Percentiles rank a stretch among this genome's conserved stretches.
Evolutionary conservation across 2,113 vertebrate genomes (phyloP).

Genomic region (Panurus biarmicus): DNA sequence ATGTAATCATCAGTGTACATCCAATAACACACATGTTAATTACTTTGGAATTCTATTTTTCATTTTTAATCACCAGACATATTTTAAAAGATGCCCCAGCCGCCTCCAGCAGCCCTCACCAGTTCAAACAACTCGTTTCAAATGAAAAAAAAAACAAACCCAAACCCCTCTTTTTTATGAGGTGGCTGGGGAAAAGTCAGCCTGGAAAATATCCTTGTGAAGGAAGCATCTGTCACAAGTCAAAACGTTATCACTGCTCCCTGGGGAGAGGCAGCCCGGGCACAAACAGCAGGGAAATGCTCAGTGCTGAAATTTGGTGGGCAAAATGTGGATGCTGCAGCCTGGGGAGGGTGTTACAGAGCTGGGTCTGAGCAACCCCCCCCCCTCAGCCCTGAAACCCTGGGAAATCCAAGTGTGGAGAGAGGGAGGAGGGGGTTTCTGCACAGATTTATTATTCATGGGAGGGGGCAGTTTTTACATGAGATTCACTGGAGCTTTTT

Average conservation of each 20-base stretch:
- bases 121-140: not conserved
- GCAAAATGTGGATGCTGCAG: not conserved
- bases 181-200: slow-evolving; percentile 7
- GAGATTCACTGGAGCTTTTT: not conserved
- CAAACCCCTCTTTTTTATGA: not conserved
- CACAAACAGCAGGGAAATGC: not conserved
- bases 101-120: not conserved
- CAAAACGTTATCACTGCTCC: not conserved
- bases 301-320: not conserved
- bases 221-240: slow-evolving; percentile 51
- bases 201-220: slow-evolving; percentile 40
- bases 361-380: not conserved
- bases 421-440: not conserved
- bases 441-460: not conserved
- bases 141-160: not conserved
- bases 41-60: slow-evolving; percentile 35
- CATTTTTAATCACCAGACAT: slow-evolving; percentile 40
- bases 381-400: not conserved
- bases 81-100: not conserved
- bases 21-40: slow-evolving; percentile 52
- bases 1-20: slow-evolving; percentile 54
- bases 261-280: not conserved
- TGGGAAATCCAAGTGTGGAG: not conserved
- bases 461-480: rapidly evolving
- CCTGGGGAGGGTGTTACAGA: not conserved